Conservation (phyloP, 1,140 invertebrate species). For the Danaus melanippus region DNA sequence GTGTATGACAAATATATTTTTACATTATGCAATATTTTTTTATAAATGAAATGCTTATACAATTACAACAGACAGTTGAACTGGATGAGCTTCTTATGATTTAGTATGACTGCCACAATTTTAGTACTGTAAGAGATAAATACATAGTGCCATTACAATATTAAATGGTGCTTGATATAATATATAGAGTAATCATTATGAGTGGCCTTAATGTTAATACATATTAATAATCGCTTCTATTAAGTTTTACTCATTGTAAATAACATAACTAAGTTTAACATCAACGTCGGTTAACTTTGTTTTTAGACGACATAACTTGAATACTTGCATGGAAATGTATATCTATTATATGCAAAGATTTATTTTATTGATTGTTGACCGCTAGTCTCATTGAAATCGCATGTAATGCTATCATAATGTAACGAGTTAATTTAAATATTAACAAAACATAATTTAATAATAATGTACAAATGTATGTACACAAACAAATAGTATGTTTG, state of each 20-base stretch:
- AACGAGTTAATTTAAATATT: slow-evolving; percentile 42
- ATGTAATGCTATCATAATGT: slow-evolving; percentile 58
- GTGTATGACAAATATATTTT: too few relatives aligned
- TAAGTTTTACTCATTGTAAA: slow-evolving; percentile 45
- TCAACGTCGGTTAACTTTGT: slow-evolving; percentile 9
- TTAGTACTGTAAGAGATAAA: slow-evolving; percentile 14
- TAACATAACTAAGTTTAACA: slow-evolving; percentile 33
- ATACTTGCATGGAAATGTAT: slow-evolving; percentile 29
- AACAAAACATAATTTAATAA: slow-evolving; percentile 46
- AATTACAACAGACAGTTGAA: too few relatives aligned
- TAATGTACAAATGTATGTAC: slow-evolving; percentile 65
- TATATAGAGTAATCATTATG: slow-evolving; percentile 28
- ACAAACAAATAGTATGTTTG: slow-evolving; percentile 53
- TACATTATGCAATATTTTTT: too few relatives aligned
- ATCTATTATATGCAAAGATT: slow-evolving; percentile 40
- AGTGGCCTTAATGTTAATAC: slow-evolving; percentile 42
- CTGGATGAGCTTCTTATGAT: slow-evolving; percentile 16
- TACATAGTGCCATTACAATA: slow-evolving; percentile 25
- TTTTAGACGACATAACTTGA: slow-evolving; percentile 2
- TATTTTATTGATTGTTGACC: slow-evolving; percentile 45
- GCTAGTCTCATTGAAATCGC: slow-evolving; percentile 56
- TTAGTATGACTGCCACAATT: slow-evolving; percentile 11
- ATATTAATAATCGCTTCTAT: slow-evolving; percentile 22
- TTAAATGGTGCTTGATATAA: slow-evolving; percentile 45
- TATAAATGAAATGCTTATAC: too few relatives aligned